These are phyloP conservation scores for Pseudorectes ferrugineus DNA, from an alignment of 2,113 vertebrate species.

Conservation along the genomic window DNA sequence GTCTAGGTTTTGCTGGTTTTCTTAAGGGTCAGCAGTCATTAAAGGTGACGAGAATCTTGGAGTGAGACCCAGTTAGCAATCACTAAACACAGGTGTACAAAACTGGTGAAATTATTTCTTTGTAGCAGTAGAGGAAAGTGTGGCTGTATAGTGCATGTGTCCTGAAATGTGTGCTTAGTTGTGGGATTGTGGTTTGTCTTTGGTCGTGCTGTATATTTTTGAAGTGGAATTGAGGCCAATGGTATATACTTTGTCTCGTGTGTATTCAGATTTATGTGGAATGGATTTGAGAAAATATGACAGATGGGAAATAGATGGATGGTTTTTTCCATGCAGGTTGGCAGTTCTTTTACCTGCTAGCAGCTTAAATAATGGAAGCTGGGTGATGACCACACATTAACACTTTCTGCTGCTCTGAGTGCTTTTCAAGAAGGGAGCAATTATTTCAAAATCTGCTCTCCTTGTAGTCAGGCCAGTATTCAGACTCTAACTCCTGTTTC, in stretches of 20 bases:
- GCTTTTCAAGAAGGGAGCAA: background rate
- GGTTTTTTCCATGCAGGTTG: background rate
- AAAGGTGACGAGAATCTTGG: background rate
- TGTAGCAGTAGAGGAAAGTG: background rate
- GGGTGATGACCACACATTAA: conserved; percentile 2
- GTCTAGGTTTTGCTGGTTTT: background rate
- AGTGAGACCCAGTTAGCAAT: background rate
- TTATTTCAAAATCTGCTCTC: background rate
- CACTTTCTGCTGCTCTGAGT: background rate
- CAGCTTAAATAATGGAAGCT: background rate
- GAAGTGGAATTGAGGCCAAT: conserved; percentile 7
- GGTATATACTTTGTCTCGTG: background rate
- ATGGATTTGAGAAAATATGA: conserved; percentile 33
- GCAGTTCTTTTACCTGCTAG: conserved; percentile 15
- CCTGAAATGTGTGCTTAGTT: background rate
- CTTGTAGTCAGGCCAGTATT: background rate
- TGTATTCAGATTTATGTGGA: conserved; percentile 17
- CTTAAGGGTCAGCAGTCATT: background rate
- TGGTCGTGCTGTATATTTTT: conserved; percentile 39
- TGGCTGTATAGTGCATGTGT: background rate
- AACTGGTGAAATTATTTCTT: background rate
- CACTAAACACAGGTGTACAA: background rate
- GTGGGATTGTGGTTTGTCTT: conserved; percentile 37
- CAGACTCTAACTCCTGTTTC: background rate
- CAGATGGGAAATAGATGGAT: conserved; percentile 13